A percentile compares a stretch with the other conserved stretches of the same genome.
phyloP scores from a whole-genome alignment of 1,140 invertebrate genomes.

The Latrodectus geometricus region DNA sequence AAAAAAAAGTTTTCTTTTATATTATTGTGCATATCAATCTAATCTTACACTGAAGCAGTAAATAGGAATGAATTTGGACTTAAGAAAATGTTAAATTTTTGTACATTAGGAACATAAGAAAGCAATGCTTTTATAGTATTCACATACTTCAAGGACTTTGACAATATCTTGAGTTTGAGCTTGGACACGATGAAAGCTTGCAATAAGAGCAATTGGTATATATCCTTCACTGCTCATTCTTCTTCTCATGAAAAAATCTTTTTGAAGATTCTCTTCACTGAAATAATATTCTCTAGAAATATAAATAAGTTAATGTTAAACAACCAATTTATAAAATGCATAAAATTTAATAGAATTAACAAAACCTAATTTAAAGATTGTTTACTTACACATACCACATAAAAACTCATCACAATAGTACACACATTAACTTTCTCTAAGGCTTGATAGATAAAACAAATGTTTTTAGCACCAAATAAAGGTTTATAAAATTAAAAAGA shows the following conservation, averaged over 20 bases:
- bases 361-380: background rate
- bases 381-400: background rate
- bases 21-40: no score
- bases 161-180: constrained; percentile 86
- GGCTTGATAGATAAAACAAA: no score
- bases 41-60: no score
- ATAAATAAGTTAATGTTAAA: background rate
- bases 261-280: constrained; percentile 93
- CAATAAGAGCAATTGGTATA: constrained; percentile 91
- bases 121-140: background rate
- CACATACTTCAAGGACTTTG: constrained; percentile 75
- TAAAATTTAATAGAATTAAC: background rate
- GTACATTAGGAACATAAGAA: background rate
- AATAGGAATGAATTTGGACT: no score
- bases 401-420: no score
- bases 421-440: no score
- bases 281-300: constrained; percentile 97
- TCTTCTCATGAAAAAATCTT: constrained; percentile 95
- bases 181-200: constrained; percentile 94
- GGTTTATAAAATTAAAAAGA: no score
- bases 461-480: no score
- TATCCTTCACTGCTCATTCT: constrained; percentile 97
- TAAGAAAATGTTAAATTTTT: no score
- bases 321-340: background rate
- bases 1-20: no score